Conservation (phyloP, 2,888 invertebrate species). For the Yponomeuta plumbellus region DNA sequence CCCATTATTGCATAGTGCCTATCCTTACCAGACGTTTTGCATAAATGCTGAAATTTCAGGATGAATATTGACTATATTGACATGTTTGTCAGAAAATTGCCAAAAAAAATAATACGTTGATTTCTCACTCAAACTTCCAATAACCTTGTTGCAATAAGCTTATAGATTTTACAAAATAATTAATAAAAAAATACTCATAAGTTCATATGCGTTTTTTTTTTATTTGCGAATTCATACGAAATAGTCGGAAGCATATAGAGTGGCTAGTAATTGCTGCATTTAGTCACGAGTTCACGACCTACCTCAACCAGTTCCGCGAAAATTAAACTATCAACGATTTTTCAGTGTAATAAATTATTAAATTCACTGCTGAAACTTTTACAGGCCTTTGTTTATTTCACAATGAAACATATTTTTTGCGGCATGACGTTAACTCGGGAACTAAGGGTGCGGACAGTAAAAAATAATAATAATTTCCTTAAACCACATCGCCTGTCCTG, state of each 20-base stretch:
- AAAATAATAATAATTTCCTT: neutral
- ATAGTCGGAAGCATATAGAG: neutral
- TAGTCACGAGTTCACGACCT: neutral
- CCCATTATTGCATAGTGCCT: too few relatives aligned
- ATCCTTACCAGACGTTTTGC: too few relatives aligned
- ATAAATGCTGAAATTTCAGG: too few relatives aligned
- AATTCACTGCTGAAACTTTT: neutral
- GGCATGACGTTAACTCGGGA: neutral
- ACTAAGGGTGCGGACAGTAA: neutral
- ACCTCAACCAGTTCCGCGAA: neutral
- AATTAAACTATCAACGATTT: neutral
- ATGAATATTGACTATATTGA: too few relatives aligned
- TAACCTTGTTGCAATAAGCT: too few relatives aligned
- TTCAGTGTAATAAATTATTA: neutral
- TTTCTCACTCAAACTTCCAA: too few relatives aligned
- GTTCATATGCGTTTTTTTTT: too few relatives aligned
- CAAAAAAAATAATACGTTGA: too few relatives aligned
- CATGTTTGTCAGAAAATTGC: too few relatives aligned
- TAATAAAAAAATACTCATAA: too few relatives aligned
- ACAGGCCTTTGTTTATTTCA: neutral
- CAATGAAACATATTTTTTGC: neutral
- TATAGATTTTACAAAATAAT: too few relatives aligned
- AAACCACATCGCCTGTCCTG: too few relatives aligned
- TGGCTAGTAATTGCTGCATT: neutral
- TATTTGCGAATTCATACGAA: conserved; percentile 28